Evolutionary conservation across 2,113 vertebrate species (phyloP), one percentile per base, ranked within the genome.

Genomic region (Sinocyclocheilus anshuiensis): DNA sequence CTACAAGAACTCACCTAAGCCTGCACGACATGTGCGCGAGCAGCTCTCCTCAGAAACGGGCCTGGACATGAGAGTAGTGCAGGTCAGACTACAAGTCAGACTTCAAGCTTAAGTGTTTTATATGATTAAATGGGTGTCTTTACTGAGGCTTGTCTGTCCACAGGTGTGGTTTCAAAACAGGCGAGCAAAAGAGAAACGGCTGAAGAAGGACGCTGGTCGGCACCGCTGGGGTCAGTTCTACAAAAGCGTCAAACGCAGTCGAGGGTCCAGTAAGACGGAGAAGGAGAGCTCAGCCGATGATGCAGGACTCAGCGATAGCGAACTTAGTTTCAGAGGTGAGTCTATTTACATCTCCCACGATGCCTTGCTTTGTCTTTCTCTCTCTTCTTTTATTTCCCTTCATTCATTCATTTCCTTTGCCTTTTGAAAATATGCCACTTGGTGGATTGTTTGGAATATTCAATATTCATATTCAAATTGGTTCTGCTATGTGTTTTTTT

Each of bases 161-260:
- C 20, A 99, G 98, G 98, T 99, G 29, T 99, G 98, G 98, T 99
- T 99, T 92, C 98, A 99, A 94, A 99, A 99, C 94, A 92, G 98
- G 53, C 92, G 98, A 86, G 98, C 98, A 74, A 99, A 99, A 90
- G 98, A 99, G 92, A 99, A 99, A 88, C 94, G 98, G 0, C 91
- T 99, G 92, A 99, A 99, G 94, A 99, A 99, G 92, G 98, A 99
- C 0, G 98, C 98, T 0, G 98, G 98, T 9, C 96, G 98, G 42
- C 98, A 99, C 45, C 97, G 98, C 90, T 99, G 98, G 98, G 97
- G 97, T 0, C 98, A 99, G 93, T 97, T 98, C 92, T 99, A 98
- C 84, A 99, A 98, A 93, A 99, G 95, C 0, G 97, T 98, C 42
- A 98, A 98, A 93, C 94, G 97, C 87, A 97, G 90, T 92, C 94